A percentile compares a stretch with the other conserved stretches of the same genome.
These are phyloP conservation scores for Achlya flavicornis DNA, from an alignment of 2,888 invertebrate genomes.

Conservation along the genomic window DNA sequence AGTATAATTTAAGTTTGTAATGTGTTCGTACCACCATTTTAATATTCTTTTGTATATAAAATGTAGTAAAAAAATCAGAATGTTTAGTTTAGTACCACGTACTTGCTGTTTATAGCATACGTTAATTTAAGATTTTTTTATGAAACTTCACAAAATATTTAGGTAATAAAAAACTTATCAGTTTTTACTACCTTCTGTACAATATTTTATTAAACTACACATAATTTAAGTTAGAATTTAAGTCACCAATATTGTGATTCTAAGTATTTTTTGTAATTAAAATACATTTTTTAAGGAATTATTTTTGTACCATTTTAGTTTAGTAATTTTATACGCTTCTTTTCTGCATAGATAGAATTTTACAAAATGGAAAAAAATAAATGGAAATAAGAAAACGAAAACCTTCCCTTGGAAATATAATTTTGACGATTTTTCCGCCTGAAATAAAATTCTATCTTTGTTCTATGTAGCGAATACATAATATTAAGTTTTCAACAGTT, in stretches of 20 bases:
- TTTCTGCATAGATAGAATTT: not conserved
- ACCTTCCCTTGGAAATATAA: not conserved
- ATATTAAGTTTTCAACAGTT: conserved; percentile 15
- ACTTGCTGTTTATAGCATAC: conserved; percentile 16
- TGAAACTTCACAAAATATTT: not conserved
- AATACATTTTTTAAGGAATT: conserved; percentile 53
- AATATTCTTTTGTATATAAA: conserved; percentile 36
- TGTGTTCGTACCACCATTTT: conserved; percentile 69
- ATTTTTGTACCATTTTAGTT: conserved; percentile 75
- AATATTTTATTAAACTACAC: conserved; percentile 9
- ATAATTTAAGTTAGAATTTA: conserved; percentile 43
- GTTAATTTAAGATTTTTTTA: not conserved
- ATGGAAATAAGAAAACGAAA: no score
- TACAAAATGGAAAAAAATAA: not conserved
- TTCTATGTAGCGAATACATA: not conserved
- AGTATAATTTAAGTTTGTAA: conserved; percentile 29
- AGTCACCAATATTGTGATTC: conserved; percentile 78
- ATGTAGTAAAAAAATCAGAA: conserved; percentile 34
- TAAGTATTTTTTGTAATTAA: conserved; percentile 57
- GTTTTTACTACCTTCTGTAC: conserved; percentile 6
- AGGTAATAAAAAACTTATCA: not conserved
- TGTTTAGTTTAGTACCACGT: conserved; percentile 22
- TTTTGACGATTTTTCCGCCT: not conserved
- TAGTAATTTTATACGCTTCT: conserved; percentile 32
- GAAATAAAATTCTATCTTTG: conserved; percentile 1